Percentiles rank a stretch among this genome's conserved stretches.
Conservation (phyloP, 2,797 vertebrate species). For the Pteronotus mesoamericanus region DNA sequence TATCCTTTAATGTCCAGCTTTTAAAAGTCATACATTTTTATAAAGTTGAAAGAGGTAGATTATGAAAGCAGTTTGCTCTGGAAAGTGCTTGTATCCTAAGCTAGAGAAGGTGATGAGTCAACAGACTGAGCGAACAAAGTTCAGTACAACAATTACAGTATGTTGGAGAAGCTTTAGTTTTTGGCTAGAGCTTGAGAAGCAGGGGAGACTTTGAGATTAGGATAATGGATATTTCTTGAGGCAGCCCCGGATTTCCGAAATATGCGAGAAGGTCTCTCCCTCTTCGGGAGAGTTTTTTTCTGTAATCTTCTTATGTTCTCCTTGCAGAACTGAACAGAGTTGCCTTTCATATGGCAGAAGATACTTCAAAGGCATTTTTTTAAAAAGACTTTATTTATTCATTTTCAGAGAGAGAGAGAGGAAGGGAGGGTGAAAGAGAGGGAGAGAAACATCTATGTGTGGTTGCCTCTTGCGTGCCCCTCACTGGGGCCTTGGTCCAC, state of each 20-base stretch:
- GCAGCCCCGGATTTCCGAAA: constrained; percentile 35
- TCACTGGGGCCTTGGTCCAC: too few species aligned
- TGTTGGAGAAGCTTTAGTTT: constrained; percentile 17
- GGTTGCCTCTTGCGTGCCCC: too few species aligned
- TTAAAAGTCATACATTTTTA: not conserved
- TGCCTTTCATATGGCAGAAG: constrained; percentile 46
- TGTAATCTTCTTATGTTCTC: constrained; percentile 20
- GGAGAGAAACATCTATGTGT: too few species aligned
- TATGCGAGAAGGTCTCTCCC: not conserved
- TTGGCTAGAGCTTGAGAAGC: not conserved
- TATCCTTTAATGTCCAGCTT: not conserved
- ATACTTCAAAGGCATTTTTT: constrained; percentile 63
- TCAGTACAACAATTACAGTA: constrained; percentile 21
- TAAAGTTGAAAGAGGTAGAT: not conserved
- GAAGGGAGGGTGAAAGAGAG: too few species aligned
- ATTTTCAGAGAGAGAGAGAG: too few species aligned
- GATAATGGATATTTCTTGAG: not conserved
- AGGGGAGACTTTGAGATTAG: not conserved
- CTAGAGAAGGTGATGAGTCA: not conserved
- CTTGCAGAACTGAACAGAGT: not conserved
- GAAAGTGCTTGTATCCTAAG: not conserved
- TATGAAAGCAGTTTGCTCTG: not conserved
- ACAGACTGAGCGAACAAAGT: not conserved
- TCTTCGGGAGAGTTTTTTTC: not conserved
- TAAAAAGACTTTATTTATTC: too few species aligned